Conservation (phyloP, 2,888 invertebrate species). For the Cephus sareptanus region DNA sequence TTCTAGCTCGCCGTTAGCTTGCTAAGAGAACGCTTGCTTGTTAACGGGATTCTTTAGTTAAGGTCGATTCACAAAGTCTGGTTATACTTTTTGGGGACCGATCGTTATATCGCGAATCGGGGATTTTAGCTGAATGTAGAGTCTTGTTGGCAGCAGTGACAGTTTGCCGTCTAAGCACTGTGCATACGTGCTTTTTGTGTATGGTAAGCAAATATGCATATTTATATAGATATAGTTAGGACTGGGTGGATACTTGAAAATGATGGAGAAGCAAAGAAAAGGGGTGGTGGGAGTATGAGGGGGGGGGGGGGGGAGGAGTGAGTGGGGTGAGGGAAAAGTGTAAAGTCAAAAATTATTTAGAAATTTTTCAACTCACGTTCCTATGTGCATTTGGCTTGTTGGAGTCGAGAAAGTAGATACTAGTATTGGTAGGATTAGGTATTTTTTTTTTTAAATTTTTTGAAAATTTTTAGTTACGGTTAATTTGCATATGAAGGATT, state of each 20-base stretch:
- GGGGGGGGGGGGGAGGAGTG: no score
- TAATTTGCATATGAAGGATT: neutral
- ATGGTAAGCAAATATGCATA: neutral
- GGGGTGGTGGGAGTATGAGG: no score
- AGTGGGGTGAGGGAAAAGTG: no score
- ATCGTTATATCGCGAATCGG: neutral
- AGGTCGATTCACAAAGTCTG: neutral
- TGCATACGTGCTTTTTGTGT: neutral
- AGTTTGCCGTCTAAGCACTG: neutral
- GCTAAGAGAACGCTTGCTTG: no score
- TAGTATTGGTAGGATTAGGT: no score
- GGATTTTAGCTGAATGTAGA: neutral
- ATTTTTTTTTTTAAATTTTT: no score
- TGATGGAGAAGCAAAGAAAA: neutral
- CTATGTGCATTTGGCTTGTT: no score
- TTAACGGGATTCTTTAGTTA: no score
- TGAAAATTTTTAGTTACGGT: neutral
- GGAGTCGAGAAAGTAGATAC: no score
- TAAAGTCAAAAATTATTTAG: no score
- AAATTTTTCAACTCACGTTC: no score
- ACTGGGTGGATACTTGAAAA: neutral
- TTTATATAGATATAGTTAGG: neutral
- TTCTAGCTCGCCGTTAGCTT: neutral
- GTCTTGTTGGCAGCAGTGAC: neutral
- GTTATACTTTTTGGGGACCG: neutral